A percentile compares a stretch with the other conserved stretches of the same genome.
Conservation (phyloP, 2,797 vertebrate genomes). For the Etheostoma nigrum region DNA sequence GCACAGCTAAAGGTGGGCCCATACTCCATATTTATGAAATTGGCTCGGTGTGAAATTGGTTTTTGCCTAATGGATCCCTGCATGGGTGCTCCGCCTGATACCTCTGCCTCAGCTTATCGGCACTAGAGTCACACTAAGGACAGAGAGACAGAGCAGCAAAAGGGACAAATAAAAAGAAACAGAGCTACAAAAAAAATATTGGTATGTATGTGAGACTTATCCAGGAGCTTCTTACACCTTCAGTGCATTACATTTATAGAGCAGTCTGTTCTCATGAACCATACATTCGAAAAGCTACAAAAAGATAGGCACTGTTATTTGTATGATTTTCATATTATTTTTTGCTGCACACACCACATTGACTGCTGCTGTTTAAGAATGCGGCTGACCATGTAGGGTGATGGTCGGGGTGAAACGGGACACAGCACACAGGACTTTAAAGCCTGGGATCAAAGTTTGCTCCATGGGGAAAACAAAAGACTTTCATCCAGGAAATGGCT, state of each 20-base stretch:
- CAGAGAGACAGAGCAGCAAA: conserved; percentile 62
- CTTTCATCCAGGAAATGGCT: too few relatives aligned
- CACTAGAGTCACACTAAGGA: conserved; percentile 76
- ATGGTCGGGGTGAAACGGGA: too few relatives aligned
- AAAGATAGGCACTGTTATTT: too few relatives aligned
- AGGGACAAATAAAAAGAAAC: conserved; percentile 60
- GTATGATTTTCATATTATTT: too few relatives aligned
- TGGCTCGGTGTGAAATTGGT: conserved; percentile 90
- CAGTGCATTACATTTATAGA: background rate
- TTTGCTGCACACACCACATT: too few relatives aligned
- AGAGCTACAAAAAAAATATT: conserved; percentile 22
- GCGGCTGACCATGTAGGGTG: too few relatives aligned
- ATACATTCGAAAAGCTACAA: too few relatives aligned
- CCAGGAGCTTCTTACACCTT: background rate
- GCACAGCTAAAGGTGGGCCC: conserved; percentile 83
- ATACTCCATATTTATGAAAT: conserved; percentile 91
- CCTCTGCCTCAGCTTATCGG: conserved; percentile 78
- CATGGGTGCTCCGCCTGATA: conserved; percentile 83
- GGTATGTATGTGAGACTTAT: background rate
- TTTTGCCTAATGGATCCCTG: conserved; percentile 89
- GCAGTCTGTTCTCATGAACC: too few relatives aligned
- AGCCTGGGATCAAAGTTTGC: too few relatives aligned
- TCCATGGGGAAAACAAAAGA: too few relatives aligned
- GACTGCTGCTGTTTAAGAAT: too few relatives aligned
- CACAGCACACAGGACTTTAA: too few relatives aligned